Percentiles rank a stretch among this genome's conserved stretches.
phyloP scores from a whole-genome alignment of 2,797 vertebrate genomes.

The Serranus cabrilla region DNA sequence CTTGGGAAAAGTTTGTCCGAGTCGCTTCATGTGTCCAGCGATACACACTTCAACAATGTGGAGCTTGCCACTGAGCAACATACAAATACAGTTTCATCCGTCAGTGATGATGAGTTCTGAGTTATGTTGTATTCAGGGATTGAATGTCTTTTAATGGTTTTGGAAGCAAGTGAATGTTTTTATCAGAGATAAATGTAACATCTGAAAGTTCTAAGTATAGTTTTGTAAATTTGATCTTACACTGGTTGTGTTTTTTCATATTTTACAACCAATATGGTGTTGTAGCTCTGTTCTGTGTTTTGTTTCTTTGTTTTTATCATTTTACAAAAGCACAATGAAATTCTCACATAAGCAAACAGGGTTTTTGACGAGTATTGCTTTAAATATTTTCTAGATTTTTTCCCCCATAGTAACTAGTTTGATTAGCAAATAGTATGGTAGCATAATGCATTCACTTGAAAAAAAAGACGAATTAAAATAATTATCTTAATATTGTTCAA shows the following conservation, averaged over 20 bases:
- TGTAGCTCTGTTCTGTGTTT: background rate
- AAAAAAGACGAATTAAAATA: too few species aligned
- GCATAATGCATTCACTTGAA: too few species aligned
- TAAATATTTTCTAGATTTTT: background rate
- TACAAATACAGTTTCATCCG: slow-evolving; percentile 34
- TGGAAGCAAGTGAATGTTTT: slow-evolving; percentile 27
- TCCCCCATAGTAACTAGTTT: slow-evolving; percentile 4
- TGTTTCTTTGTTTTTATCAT: background rate
- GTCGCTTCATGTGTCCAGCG: slow-evolving; percentile 72
- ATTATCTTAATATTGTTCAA: too few species aligned
- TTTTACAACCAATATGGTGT: slow-evolving; percentile 18
- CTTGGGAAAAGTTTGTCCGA: slow-evolving; percentile 82
- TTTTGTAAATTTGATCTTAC: slow-evolving; percentile 30
- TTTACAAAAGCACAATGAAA: slow-evolving; percentile 39
- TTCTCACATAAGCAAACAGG: background rate
- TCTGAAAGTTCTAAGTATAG: slow-evolving; percentile 14
- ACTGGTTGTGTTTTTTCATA: slow-evolving; percentile 17
- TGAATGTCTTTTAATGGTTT: slow-evolving; percentile 15
- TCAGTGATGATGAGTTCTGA: slow-evolving; percentile 85
- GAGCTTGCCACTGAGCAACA: slow-evolving; percentile 51
- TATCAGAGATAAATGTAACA: slow-evolving; percentile 7
- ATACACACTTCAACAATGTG: slow-evolving; percentile 27
- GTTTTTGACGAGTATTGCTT: background rate
- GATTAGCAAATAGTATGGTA: background rate
- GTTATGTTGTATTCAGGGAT: slow-evolving; percentile 39